These are phyloP conservation scores for Acanthis flammea DNA, from an alignment of 2,797 vertebrate genomes.

Conservation along the genomic window DNA sequence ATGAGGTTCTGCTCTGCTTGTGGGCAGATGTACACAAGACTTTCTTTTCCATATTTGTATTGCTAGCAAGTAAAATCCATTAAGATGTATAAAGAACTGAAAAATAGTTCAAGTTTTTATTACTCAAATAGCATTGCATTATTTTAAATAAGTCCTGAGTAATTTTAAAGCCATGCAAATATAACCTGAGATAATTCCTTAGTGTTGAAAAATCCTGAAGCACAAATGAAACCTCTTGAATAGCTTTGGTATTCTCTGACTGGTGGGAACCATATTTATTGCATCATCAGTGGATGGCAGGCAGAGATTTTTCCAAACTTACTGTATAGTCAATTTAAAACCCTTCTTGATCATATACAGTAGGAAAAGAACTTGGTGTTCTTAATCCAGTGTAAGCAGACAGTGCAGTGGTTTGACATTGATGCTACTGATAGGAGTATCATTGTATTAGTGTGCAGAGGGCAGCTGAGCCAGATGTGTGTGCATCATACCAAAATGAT, in stretches of 20 bases:
- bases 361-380: background rate
- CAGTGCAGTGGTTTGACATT: background rate
- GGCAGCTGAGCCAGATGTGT: background rate
- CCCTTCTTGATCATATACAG: background rate
- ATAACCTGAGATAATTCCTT: background rate
- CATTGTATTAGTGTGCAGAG: background rate
- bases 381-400: background rate
- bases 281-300: background rate
- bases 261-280: background rate
- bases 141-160: background rate
- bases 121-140: background rate
- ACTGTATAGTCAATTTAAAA: background rate
- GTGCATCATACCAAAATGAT: background rate
- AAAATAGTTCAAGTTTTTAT: background rate
- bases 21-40: background rate
- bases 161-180: background rate
- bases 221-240: background rate
- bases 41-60: background rate
- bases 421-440: background rate
- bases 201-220: background rate
- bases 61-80: background rate
- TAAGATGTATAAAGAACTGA: fast-evolving
- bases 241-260: background rate
- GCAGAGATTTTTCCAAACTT: background rate
- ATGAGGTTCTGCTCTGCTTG: background rate